Base-by-base conservation (phyloP, 1,140 invertebrate species). In the Chironomus tepperi region DNA sequence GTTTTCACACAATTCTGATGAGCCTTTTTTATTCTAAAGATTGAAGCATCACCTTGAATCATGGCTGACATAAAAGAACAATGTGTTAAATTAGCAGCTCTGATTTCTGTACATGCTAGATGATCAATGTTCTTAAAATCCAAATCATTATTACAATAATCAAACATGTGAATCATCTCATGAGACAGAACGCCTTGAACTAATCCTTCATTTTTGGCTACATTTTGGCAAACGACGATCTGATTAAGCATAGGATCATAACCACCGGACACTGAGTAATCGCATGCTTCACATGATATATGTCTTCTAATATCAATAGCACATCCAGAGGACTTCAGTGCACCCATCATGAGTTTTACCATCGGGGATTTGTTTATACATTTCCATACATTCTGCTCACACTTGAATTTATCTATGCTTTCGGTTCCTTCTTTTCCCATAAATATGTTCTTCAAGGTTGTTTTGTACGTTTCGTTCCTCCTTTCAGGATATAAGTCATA, bases 161-260 rank as follows among this genome's bases (percentile, higher is more conserved):
- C 97, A 83, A 97, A 98, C 93, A 98, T 97, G 82, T 98, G 97
- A 65, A 98, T 90, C 86, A 98, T 88, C 84, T 98, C 97, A 83
- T 98, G 97, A 1, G 90, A 88, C 3, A 98, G 79, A 7, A 95
- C 90, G 75, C 89, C 89, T 81, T 92, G 90, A 0, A 95, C 87
- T 78, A 88, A 85, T 6, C 87, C 86, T 81, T 88, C 82, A 57
- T 83, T 85, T 72, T 78, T 85, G 15, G 88, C 88, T 73, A 88
- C 87, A 85, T 98, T 98, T 81, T 97, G 93, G 79, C 96, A 98
- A 10, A 98, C 85, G 7, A 98, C 90, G 76, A 98, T 89, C 89
- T 95, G 94, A 86, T 96, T 96, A 43, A 90, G 80, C 78, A 89
- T 85, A 10, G 93, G 90, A 87, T 98, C 96, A 86, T 94, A 98